phyloP scores from a whole-genome alignment of 2,888 invertebrate species.

The Melanostoma mellinum region DNA sequence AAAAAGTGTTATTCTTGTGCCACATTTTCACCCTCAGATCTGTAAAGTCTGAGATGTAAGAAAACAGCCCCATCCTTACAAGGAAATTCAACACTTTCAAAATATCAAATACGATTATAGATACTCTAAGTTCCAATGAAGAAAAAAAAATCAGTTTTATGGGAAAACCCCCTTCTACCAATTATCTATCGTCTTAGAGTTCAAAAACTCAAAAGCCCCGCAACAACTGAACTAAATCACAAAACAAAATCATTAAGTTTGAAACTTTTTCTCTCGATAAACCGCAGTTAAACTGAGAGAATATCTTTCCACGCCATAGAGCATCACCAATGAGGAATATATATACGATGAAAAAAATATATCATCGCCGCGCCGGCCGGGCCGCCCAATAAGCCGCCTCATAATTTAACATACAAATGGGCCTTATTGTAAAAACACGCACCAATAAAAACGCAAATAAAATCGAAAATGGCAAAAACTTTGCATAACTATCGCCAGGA shows the following conservation, averaged over 20 bases:
- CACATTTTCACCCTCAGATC: too few relatives aligned
- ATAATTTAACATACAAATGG: constrained; percentile 66
- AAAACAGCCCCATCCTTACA: too few relatives aligned
- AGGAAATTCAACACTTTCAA: too few relatives aligned
- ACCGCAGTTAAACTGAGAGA: constrained; percentile 38
- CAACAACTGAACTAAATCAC: constrained; percentile 37
- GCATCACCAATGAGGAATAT: constrained; percentile 4
- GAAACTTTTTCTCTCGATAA: constrained; percentile 51
- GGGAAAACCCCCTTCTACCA: too few relatives aligned
- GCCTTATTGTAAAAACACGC: constrained; percentile 48
- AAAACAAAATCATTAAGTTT: constrained; percentile 55
- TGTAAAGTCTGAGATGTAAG: too few relatives aligned
- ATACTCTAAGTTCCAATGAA: too few relatives aligned
- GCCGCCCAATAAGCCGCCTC: constrained; percentile 31
- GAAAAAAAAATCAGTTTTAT: too few relatives aligned
- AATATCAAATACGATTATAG: too few relatives aligned
- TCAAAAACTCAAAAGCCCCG: constrained; percentile 42
- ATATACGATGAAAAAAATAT: neutral
- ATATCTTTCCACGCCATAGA: constrained; percentile 57
- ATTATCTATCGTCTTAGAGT: neutral
- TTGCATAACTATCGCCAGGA: constrained; percentile 44
- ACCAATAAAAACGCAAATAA: constrained; percentile 69
- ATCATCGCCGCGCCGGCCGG: neutral
- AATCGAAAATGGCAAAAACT: constrained; percentile 63
- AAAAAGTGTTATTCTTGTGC: too few relatives aligned